Evolutionary conservation across 2,888 invertebrate genomes (phyloP), one percentile per base, ranked within the genome.

Genomic region (Urechis unicinctus): DNA sequence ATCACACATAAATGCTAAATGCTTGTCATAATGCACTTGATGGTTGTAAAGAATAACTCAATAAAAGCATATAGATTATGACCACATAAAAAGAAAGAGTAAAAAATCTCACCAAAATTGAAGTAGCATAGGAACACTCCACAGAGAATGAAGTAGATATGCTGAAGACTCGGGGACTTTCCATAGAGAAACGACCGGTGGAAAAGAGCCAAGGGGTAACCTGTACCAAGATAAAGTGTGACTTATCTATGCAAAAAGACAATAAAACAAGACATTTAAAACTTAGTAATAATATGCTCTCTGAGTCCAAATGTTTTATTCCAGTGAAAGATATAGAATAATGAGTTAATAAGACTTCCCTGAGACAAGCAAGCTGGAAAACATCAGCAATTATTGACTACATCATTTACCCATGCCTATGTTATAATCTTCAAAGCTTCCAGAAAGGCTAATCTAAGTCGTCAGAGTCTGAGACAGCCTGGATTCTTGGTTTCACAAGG

Each of bases 51-150:
- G n/a, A n/a, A n/a, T n/a, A n/a, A n/a, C n/a, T n/a, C n/a, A n/a
- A n/a, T n/a, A n/a, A n/a, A n/a, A n/a, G n/a, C n/a, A n/a, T n/a
- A n/a, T n/a, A n/a, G n/a, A n/a, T n/a, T n/a, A n/a, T n/a, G n/a
- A n/a, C n/a, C n/a, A n/a, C n/a, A n/a, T n/a, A n/a, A n/a, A n/a
- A n/a, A n/a, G n/a, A n/a, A n/a, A n/a, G n/a, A 45, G 6, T 45
- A 6, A 6, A 17, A 41, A 21, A 4, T 29, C 60, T 78, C 77
- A 84, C 93, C 92, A 81, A 90, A 94, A 75, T 94, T 94, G 77
- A 87, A 92, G 66, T 85, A 85, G 50, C 89, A 89, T 62, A 94
- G 80, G 1, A 83, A 78, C 3, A 91, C 71, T 17, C 94, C 93
- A 60, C 84, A 83, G 0, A 81, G 25, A 5, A 86, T 82, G 72